These are phyloP conservation scores for Rhadinocentrus ornatus DNA, from an alignment of 2,797 vertebrate species.

Conservation along the genomic window DNA sequence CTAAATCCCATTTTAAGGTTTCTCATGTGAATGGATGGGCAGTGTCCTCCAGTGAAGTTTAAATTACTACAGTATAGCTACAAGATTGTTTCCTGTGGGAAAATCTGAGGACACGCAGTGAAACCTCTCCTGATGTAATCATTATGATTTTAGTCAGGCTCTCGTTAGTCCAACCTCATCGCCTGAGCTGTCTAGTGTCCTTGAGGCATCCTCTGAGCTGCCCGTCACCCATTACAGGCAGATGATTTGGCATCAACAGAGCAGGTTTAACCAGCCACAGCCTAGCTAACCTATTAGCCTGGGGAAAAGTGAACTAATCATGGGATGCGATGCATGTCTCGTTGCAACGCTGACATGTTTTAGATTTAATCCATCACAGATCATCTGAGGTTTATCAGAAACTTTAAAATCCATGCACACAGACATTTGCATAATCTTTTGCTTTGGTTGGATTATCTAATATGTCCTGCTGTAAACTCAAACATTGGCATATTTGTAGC, in stretches of 20 bases:
- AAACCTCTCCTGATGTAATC: constrained; percentile 56
- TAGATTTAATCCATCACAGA: not conserved
- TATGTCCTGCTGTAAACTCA: not conserved
- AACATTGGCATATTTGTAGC: not conserved
- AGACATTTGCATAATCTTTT: not conserved
- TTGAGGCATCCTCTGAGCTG: constrained; percentile 57
- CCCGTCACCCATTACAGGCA: constrained; percentile 50
- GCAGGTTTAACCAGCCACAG: constrained; percentile 33
- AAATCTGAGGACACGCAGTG: constrained; percentile 42
- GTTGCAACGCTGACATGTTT: not conserved
- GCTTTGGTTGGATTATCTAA: not conserved
- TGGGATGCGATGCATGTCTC: constrained; percentile 12
- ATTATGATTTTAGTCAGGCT: constrained; percentile 69
- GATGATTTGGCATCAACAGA: constrained; percentile 57
- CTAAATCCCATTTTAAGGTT: constrained; percentile 41
- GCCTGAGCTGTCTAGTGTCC: constrained; percentile 55
- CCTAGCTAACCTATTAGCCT: constrained; percentile 40
- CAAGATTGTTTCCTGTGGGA: constrained; percentile 57
- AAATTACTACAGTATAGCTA: constrained; percentile 50
- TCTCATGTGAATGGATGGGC: constrained; percentile 48
- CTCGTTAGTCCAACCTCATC: constrained; percentile 62
- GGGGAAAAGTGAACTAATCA: constrained; percentile 23
- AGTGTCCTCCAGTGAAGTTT: constrained; percentile 41
- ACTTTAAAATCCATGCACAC: not conserved
- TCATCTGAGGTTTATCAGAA: not conserved